Evolutionary conservation across 1,140 invertebrate species (phyloP).

Genomic region (Apis florea): DNA sequence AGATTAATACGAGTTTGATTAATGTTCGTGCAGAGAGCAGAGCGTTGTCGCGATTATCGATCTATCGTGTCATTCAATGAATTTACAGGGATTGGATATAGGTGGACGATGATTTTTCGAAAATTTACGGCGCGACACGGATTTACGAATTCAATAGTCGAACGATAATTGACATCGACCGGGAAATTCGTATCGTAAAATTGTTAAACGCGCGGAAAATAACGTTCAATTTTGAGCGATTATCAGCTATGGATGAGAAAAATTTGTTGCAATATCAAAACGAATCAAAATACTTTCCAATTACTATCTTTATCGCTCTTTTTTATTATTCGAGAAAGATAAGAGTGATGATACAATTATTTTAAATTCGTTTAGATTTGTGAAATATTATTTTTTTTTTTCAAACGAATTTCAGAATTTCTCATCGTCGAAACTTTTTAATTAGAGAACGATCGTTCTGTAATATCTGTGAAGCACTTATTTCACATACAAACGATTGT

Average conservation of each 20-base stretch:
- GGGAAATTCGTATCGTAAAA: neutral
- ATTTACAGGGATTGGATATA: neutral
- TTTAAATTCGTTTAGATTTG: no score
- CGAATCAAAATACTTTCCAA: no score
- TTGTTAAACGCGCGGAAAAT: conserved; percentile 41
- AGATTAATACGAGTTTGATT: neutral
- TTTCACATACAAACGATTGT: no score
- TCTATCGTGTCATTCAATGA: neutral
- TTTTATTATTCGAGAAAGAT: no score
- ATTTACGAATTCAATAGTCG: conserved; percentile 38
- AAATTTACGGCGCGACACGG: no score
- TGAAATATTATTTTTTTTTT: no score
- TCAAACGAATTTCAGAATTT: no score
- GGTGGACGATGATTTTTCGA: conserved; percentile 5
- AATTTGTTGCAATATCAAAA: neutral
- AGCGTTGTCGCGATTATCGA: neutral
- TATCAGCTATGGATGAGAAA: conserved; percentile 24
- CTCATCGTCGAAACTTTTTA: no score
- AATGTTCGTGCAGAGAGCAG: neutral
- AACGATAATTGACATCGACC: conserved; percentile 22
- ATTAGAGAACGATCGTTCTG: no score
- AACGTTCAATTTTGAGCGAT: conserved; percentile 21
- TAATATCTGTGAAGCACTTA: no score
- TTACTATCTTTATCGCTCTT: neutral
- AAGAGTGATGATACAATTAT: no score